Conservation (phyloP, 2,113 vertebrate genomes). For the Pteronura brasiliensis region DNA sequence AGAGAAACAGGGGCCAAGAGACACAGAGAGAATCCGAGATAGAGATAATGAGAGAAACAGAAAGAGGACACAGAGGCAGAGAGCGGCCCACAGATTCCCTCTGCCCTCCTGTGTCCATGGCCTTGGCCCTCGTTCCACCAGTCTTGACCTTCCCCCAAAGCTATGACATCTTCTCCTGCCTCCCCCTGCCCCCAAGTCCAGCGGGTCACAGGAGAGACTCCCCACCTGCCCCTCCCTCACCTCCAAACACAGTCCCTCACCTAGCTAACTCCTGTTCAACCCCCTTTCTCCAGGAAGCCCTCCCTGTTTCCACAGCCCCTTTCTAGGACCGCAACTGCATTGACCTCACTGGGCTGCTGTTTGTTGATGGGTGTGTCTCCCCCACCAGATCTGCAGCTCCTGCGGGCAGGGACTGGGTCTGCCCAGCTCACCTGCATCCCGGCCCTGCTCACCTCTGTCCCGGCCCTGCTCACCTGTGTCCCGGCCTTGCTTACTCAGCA, state of each 20-base stretch:
- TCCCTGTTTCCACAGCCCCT: neutral
- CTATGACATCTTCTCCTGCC: neutral
- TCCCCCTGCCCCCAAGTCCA: neutral
- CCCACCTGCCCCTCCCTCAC: neutral
- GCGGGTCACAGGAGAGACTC: neutral
- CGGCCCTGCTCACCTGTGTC: neutral
- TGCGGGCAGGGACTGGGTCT: neutral
- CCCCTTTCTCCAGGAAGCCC: constrained; percentile 7
- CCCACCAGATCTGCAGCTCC: neutral
- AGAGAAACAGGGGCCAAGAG: neutral
- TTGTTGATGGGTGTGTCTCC: accelerated
- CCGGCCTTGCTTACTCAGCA: neutral
- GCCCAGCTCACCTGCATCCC: neutral
- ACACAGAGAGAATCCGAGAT: neutral
- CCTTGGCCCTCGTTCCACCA: neutral
- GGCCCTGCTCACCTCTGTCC: too few species aligned
- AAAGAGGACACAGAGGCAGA: neutral
- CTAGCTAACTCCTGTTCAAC: neutral
- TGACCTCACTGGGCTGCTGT: accelerated
- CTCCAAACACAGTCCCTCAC: neutral
- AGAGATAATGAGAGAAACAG: neutral
- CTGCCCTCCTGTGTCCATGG: accelerated
- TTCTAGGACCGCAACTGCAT: neutral
- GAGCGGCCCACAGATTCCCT: accelerated
- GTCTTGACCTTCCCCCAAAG: neutral